Base-by-base conservation (phyloP, 2,797 vertebrate genomes). In the Euphonia xanthogaster region DNA sequence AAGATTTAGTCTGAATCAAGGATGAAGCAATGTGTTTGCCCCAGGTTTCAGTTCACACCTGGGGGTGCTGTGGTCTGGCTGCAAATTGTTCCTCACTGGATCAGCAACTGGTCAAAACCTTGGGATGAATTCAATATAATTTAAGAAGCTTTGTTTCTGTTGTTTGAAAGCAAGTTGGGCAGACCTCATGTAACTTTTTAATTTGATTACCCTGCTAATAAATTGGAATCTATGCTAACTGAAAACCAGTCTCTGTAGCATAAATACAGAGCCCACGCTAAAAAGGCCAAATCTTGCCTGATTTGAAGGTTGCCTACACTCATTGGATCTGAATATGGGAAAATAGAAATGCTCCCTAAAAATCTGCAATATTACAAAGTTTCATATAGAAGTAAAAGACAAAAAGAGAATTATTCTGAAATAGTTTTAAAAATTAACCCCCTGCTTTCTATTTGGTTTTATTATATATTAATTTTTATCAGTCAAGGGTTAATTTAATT, bases 11-110 rank as follows among this genome's bases (percentile, higher is more conserved):
- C 28, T 83, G 85, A 94, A 73, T 21, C 28, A 37, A 90, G 12
- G 79, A 63, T 96, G 94, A 97, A 67, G 88, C 95, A 96, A 95
- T 75, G 37, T 53, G 33, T 60, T 39, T 94, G 57, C 71, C 94
- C 96, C 42, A 88, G 53, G 51, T 86, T 62, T 48, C 77, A 79
- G 74, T 73, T 97, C 96, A 95, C 83, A 96, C 50, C 80, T 95
- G 54, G 21, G 31, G 55, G 16, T 86, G 53, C 63, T 93, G 35
- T 9, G 12, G 19, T 58, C 28, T n/a, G 37, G 50, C 68, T 93
- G 77, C 54, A 90, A 58, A 40, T 70, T 85, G 53, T 51, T 93
- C 78, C 57, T 81, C 57, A 17, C 53, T 63, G 23, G 66, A 57
- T 84, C 71, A 96, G 60, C 47, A 88, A 88, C 66, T 54, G 70